A percentile compares a stretch with the other conserved stretches of the same genome.
Conservation (phyloP, 2,888 invertebrate species). For the Xestobium rufovillosum region DNA sequence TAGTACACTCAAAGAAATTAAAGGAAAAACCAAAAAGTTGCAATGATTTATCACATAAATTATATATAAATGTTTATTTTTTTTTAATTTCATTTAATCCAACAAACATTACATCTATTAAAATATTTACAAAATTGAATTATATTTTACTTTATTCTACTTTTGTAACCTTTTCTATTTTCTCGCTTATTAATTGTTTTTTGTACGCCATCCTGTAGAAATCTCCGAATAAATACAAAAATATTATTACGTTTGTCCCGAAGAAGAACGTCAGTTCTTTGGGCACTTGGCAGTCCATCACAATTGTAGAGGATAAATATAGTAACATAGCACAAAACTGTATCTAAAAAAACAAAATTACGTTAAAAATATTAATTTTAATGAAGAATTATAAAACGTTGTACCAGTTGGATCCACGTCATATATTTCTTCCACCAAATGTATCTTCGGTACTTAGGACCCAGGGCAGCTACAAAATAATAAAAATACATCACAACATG, state of each 20-base stretch:
- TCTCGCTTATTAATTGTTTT: slow-evolving; percentile 21
- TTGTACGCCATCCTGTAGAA: slow-evolving; percentile 53
- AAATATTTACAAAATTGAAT: too few relatives aligned
- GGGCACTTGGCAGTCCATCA: slow-evolving; percentile 63
- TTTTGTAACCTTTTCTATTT: too few relatives aligned
- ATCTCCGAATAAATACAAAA: slow-evolving; percentile 70
- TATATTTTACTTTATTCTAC: too few relatives aligned
- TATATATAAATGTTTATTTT: too few relatives aligned
- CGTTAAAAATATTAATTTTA: slow-evolving; percentile 11
- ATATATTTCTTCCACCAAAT: slow-evolving; percentile 94
- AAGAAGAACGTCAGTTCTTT: slow-evolving; percentile 61
- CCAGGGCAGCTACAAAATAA: slow-evolving; percentile 80
- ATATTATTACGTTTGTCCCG: slow-evolving; percentile 58
- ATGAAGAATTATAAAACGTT: slow-evolving; percentile 7
- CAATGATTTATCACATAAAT: too few relatives aligned
- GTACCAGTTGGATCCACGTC: slow-evolving; percentile 76
- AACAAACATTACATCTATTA: too few relatives aligned
- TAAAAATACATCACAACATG: slow-evolving; percentile 91
- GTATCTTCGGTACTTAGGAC: slow-evolving; percentile 80
- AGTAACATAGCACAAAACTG: slow-evolving; percentile 71
- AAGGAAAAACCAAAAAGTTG: too few relatives aligned
- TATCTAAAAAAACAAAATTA: slow-evolving; percentile 48
- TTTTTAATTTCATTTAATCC: too few relatives aligned
- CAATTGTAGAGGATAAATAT: slow-evolving; percentile 58
- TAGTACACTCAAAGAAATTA: too few relatives aligned